Conservation (phyloP, 2,888 invertebrate genomes). For the Drosophila melanosoma region DNA sequence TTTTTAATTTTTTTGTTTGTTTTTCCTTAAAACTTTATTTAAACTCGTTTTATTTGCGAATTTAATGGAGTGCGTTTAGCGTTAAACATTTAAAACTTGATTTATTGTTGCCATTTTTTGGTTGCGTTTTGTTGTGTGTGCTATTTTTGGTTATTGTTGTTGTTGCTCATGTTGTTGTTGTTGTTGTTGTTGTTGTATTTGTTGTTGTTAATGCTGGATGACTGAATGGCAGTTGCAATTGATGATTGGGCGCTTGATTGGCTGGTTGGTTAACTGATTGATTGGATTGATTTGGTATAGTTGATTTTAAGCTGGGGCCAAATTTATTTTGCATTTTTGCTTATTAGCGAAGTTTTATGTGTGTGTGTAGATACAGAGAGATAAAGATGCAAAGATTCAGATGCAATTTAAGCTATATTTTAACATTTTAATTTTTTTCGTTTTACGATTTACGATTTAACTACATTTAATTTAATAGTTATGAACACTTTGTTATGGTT, state of each 20-base stretch:
- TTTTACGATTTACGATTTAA: constrained; percentile 39
- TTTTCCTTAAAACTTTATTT: constrained; percentile 25
- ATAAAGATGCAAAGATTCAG: constrained; percentile 45
- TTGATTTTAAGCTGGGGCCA: constrained; percentile 47
- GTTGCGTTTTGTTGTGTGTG: constrained; percentile 39
- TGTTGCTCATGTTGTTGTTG: constrained; percentile 15
- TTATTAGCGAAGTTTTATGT: constrained; percentile 40
- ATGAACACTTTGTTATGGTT: constrained; percentile 71
- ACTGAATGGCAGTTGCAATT: constrained; percentile 72
- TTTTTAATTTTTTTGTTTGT: constrained; percentile 16
- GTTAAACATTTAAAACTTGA: constrained; percentile 52
- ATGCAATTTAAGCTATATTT: constrained; percentile 49
- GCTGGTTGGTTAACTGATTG: constrained; percentile 59
- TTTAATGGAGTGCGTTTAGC: constrained; percentile 66
- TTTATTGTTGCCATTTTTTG: constrained; percentile 44
- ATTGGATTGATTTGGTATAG: constrained; percentile 52
- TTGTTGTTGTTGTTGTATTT: constrained; percentile 6
- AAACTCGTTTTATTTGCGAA: constrained; percentile 49
- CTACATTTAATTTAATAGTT: constrained; percentile 55
- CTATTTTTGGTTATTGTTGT: constrained; percentile 29
- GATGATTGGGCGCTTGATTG: constrained; percentile 72
- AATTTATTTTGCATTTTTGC: constrained; percentile 64
- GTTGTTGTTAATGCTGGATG: constrained; percentile 45
- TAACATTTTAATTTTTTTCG: constrained; percentile 42
- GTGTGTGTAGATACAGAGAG: constrained; percentile 41